Percentiles rank a stretch among this genome's conserved stretches.
These are phyloP conservation scores for Pachycephus smyrnensis DNA, from an alignment of 2,888 invertebrate genomes.

Conservation along the genomic window DNA sequence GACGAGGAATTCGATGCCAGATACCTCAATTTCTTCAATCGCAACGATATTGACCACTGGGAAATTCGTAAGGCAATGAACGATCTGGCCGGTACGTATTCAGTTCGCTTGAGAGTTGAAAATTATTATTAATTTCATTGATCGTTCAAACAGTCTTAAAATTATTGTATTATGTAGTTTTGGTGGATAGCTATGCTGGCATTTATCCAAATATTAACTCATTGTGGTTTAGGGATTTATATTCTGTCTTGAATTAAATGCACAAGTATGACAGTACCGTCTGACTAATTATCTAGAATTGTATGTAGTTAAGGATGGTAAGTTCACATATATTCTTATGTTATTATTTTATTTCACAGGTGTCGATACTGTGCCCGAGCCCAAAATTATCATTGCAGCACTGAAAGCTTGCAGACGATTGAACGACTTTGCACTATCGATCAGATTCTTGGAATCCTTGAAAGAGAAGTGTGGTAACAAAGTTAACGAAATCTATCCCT, in stretches of 20 bases:
- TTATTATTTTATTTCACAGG: slow-evolving; percentile 68
- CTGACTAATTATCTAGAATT: neutral
- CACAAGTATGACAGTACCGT: neutral
- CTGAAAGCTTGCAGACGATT: slow-evolving; percentile 91
- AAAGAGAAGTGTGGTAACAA: slow-evolving; percentile 88
- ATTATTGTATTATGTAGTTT: neutral
- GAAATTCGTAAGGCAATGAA: slow-evolving; percentile 93
- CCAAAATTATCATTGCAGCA: slow-evolving; percentile 87
- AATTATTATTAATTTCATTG: neutral
- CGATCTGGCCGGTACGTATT: slow-evolving; percentile 72
- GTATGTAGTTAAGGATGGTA: neutral
- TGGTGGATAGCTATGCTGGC: neutral
- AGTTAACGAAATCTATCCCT: slow-evolving; percentile 85
- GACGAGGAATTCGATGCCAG: slow-evolving; percentile 89
- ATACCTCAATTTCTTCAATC: slow-evolving; percentile 87
- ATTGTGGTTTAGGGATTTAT: neutral
- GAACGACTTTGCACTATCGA: slow-evolving; percentile 93
- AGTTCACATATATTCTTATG: neutral
- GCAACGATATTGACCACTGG: slow-evolving; percentile 93
- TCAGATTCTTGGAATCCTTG: slow-evolving; percentile 92
- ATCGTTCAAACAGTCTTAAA: neutral
- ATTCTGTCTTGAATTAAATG: neutral
- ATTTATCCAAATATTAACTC: neutral
- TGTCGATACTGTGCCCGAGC: slow-evolving; percentile 94
- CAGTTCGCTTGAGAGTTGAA: neutral